phyloP scores from a whole-genome alignment of 2,888 invertebrate genomes.

The Argyresthia albistria region DNA sequence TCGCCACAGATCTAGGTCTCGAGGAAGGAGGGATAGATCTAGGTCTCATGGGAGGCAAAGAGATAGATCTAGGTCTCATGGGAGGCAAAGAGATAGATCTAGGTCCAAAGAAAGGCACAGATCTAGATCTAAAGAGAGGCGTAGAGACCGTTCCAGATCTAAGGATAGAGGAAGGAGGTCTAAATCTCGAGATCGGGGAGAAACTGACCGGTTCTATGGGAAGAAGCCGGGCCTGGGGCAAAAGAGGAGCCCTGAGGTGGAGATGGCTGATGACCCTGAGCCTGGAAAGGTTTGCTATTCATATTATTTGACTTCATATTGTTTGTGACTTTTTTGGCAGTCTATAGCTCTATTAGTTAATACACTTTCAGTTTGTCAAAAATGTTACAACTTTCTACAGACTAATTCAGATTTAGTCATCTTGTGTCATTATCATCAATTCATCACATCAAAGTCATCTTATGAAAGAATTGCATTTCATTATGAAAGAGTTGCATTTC shows the following conservation, averaged over 20 bases:
- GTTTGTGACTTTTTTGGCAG: no score
- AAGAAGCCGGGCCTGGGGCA: constrained; percentile 29
- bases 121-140: constrained; percentile 13
- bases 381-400: no score
- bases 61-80: constrained; percentile 31
- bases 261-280: constrained; percentile 81
- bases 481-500: no score
- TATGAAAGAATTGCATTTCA: no score
- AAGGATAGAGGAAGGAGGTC: constrained; percentile 17
- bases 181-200: constrained; percentile 26
- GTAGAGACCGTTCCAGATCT: no score
- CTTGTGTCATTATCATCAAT: no score
- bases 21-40: constrained; percentile 31
- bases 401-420: no score
- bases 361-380: no score
- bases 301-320: not conserved
- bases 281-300: constrained; percentile 74
- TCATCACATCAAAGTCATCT: no score
- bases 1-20: constrained; percentile 23
- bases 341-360: no score
- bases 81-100: constrained; percentile 29
- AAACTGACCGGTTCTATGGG: constrained; percentile 31
- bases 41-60: constrained; percentile 27
- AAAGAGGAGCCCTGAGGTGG: constrained; percentile 59
- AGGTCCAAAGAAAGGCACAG: constrained; percentile 19